Evolutionary conservation across 2,113 vertebrate genomes (phyloP), one percentile per base, ranked within the genome.

Genomic region (Pithys albifrons): DNA sequence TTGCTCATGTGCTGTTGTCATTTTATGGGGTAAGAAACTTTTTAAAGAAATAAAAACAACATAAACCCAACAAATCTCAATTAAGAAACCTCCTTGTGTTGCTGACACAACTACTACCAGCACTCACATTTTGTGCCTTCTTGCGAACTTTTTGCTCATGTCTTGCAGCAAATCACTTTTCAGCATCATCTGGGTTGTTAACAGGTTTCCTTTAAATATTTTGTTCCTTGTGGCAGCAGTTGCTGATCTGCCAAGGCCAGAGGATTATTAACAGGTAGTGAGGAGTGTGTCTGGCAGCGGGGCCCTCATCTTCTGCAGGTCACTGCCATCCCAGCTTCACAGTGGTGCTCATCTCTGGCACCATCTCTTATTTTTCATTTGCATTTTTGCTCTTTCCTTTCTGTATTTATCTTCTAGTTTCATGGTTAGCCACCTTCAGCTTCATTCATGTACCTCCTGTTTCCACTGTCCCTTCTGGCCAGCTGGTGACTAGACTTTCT

Each of bases 241-340:
- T 78, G 51, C 24, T 78, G 59, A 12, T 52, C 41, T 66, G 55
- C 18, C 64, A 37, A 49, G 69, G 55, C 64, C 81, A 91, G 46
- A 49, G 57, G 6, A 1, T 51, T 45, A 2, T 14, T 31, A 20
- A 11, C 16, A 61, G 0, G 0, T 4, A 6, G n/a, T 25, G 57
- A 82, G n/a, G 55, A 39, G 20, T 18, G 20, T 18, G 58, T 10
- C 55, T n/a, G 35, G 24, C 29, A 39, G 12, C 59, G 75, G 28
- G 9, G 27, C 67, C n/a, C 46, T 79, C 13, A 24, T n/a, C 72
- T 46, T 55, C 59, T 58, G 41, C 59, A 57, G 65, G 33, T 23
- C 62, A 27, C 33, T 2, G 7, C 6, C 62, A 45, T 17, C 58
- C 28, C 71, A 78, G 35, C 8, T 48, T 55, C 72, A 54, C 37